Percentiles rank a stretch among this genome's conserved stretches.
Conservation (phyloP, 2,113 vertebrate genomes). For the Spea multiplicata region DNA sequence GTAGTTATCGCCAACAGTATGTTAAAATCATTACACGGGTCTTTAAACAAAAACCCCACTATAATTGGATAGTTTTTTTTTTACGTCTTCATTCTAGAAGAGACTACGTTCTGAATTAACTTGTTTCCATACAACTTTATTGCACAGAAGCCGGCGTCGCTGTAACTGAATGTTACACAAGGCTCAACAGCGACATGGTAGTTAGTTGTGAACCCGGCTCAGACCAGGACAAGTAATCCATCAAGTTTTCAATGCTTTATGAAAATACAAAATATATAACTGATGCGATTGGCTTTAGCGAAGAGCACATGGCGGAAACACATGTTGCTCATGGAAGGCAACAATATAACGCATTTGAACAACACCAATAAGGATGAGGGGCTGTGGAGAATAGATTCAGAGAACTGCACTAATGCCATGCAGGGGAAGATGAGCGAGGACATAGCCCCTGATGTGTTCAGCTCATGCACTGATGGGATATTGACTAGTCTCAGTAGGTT, state of each 20-base stretch:
- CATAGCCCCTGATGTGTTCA: conserved; percentile 77
- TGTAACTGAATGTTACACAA: too few relatives aligned
- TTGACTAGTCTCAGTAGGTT: conserved; percentile 85
- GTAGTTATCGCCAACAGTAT: too few relatives aligned
- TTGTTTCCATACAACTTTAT: too few relatives aligned
- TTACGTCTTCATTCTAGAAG: too few relatives aligned
- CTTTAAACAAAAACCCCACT: too few relatives aligned
- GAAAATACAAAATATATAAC: background rate
- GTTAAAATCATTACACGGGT: too few relatives aligned
- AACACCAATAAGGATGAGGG: conserved; percentile 64
- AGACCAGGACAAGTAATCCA: background rate
- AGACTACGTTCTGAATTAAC: too few relatives aligned
- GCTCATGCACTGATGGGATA: conserved; percentile 81
- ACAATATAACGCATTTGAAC: conserved; percentile 63
- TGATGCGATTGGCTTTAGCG: background rate
- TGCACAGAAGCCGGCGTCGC: too few relatives aligned
- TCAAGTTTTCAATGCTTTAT: background rate
- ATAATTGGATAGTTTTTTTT: too few relatives aligned
- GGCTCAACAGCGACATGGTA: background rate
- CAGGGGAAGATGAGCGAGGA: conserved; percentile 73
- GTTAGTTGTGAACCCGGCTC: background rate
- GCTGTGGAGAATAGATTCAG: conserved; percentile 69
- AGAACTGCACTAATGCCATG: conserved; percentile 64
- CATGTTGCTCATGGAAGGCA: background rate
- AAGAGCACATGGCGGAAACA: background rate